phyloP scores from a whole-genome alignment of 1,140 invertebrate genomes.

The Atta colombica region DNA sequence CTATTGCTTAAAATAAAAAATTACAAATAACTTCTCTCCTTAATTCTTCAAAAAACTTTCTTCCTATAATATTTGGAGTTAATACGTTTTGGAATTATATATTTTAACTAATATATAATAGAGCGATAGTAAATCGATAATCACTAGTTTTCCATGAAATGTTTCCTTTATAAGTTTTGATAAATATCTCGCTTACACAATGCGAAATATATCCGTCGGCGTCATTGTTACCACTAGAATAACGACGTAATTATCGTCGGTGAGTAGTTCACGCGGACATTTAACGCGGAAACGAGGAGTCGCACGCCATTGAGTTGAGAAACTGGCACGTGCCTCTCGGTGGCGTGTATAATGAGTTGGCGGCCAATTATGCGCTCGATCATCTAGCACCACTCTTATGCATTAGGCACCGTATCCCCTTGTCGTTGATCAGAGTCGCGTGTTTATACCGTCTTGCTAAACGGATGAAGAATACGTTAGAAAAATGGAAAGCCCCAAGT shows the following conservation, averaged over 20 bases:
- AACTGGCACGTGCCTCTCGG: slow-evolving; percentile 48
- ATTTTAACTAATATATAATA: background rate
- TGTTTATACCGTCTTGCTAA: slow-evolving; percentile 6
- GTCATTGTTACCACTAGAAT: slow-evolving; percentile 4
- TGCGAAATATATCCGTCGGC: background rate
- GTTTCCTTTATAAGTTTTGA: background rate
- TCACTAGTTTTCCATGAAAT: background rate
- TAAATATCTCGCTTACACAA: background rate
- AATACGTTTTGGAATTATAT: background rate
- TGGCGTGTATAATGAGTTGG: slow-evolving; percentile 44
- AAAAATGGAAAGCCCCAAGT: background rate
- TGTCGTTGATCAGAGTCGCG: slow-evolving; percentile 24
- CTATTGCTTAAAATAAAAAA: too few relatives aligned
- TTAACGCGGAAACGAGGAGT: slow-evolving; percentile 50
- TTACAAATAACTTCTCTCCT: too few relatives aligned
- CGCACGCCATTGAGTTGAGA: slow-evolving; percentile 18
- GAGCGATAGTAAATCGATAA: background rate
- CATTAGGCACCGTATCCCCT: background rate
- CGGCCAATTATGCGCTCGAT: slow-evolving; percentile 66
- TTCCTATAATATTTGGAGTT: too few relatives aligned
- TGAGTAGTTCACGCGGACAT: slow-evolving; percentile 25
- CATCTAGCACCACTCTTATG: slow-evolving; percentile 46
- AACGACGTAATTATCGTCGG: slow-evolving; percentile 51
- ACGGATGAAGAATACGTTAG: slow-evolving; percentile 5
- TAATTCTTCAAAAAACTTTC: too few relatives aligned